Evolutionary conservation across 2,888 invertebrate species (phyloP), one percentile per base, ranked within the genome.

Genomic region (Candidula unifasciata): DNA sequence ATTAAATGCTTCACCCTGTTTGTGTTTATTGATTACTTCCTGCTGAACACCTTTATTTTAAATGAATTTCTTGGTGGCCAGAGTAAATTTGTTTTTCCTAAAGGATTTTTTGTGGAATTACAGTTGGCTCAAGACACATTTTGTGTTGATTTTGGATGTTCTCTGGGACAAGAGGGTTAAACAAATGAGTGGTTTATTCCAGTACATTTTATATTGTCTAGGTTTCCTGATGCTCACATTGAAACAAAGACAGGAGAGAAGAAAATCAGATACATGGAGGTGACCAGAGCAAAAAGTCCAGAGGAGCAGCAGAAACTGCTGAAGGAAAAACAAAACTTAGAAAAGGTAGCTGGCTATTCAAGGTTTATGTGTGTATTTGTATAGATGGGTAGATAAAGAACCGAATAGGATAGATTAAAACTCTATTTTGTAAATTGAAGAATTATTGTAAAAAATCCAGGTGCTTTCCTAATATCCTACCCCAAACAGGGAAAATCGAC

Each of bases 231-330:
- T 35, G 90, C 92, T 16, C 91, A 92, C 77, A 82, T 93, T 71
- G 91, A 92, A 79, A 88, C 92, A 13, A 91, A 92, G 86, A 90
- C 91, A 33, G 89, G 89, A 66, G 89, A 91, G 52, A 91, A 90
- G 69, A 91, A 90, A 74, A 89, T 91, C 78, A 87, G 93, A 54
- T 93, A 90, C 83, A 92, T 94, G 24, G 88, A 90, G 0, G 92
- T 94, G 27, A 90, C 90, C 0, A 91, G 90, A 86, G 90, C 91
- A 18, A 87, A 88, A 54, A 89, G 89, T 79, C 91, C 91, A n/a
- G 91, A 93, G 21, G 93, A 93, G 30, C 87, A 91, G 85, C 89
- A 90, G 78, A 89, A 90, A 78, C 90, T 90, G 81, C 92, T 93
- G 84, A 86, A 89, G n/a, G 88, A 87, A 30, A 92, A 91, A 86